A percentile compares a stretch with the other conserved stretches of the same genome.
Evolutionary conservation across 2,888 invertebrate species (phyloP).

Genomic region (Anarsia innoxiella): DNA sequence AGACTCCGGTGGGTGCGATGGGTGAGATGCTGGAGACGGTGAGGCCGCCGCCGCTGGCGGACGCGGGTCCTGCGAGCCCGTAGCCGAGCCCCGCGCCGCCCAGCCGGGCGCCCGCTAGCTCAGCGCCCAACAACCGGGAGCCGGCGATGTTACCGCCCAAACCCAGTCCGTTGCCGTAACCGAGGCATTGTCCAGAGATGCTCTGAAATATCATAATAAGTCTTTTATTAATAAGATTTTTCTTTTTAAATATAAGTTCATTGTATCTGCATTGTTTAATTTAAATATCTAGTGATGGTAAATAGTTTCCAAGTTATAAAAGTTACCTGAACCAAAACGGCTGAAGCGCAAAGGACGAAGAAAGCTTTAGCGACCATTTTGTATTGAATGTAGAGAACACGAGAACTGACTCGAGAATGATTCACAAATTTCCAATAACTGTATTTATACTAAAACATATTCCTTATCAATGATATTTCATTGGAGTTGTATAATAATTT

Average conservation of each 20-base stretch:
- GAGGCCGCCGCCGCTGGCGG: slow-evolving; percentile 16
- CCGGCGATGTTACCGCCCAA: background rate
- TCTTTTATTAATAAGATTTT: too few relatives aligned
- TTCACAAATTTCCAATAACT: too few relatives aligned
- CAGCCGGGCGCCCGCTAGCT: background rate
- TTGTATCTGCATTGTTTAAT: background rate
- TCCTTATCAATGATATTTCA: too few relatives aligned
- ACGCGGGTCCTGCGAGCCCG: background rate
- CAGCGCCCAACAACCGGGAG: background rate
- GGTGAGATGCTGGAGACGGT: slow-evolving; percentile 18
- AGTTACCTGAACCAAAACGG: slow-evolving; percentile 16
- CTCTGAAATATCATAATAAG: slow-evolving; percentile 13
- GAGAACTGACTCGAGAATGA: slow-evolving; percentile 4
- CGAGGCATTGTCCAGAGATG: slow-evolving; percentile 14
- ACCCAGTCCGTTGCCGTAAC: slow-evolving; percentile 3
- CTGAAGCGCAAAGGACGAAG: slow-evolving; percentile 16
- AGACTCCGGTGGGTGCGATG: slow-evolving; percentile 27
- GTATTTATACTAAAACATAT: too few relatives aligned
- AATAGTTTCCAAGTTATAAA: background rate
- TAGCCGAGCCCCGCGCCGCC: background rate
- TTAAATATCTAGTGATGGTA: background rate
- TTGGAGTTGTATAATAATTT: too few relatives aligned
- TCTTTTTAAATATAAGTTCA: too few relatives aligned
- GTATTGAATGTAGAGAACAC: background rate
- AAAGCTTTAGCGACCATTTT: slow-evolving; percentile 16